Evolutionary conservation across 2,888 invertebrate genomes (phyloP).

Genomic region (Diogma glabrata): DNA sequence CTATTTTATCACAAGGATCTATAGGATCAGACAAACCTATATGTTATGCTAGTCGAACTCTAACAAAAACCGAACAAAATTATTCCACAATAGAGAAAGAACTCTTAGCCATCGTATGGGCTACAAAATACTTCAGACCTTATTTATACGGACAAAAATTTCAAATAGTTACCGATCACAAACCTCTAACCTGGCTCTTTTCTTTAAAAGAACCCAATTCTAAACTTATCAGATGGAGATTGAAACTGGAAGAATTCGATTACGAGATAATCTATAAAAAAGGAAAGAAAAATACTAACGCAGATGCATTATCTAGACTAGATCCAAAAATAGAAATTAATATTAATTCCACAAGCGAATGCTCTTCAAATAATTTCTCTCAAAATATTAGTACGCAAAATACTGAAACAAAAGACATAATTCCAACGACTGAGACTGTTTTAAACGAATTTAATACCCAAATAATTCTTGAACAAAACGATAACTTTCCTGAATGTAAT

Average conservation of each 20-base stretch:
- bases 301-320: background rate
- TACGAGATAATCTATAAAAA: background rate
- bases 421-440: background rate
- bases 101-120: conserved; percentile 26
- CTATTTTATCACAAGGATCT: conserved; percentile 1
- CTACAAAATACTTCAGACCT: conserved; percentile 15
- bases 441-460: background rate
- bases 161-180: background rate
- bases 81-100: conserved; percentile 29
- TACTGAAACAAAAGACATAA: background rate
- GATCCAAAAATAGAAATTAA: background rate
- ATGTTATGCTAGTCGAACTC: conserved; percentile 21
- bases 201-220: background rate
- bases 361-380: too few species aligned
- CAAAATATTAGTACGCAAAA: too few species aligned
- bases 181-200: background rate
- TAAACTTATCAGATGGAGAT: background rate
- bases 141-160: background rate
- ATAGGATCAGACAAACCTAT: conserved; percentile 7
- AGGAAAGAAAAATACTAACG: background rate
- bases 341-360: background rate
- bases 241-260: background rate
- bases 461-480: background rate
- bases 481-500: background rate
- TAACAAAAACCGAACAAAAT: conserved; percentile 18